Percentiles rank a stretch among this genome's conserved stretches.
These are phyloP conservation scores for Nylanderia fulva DNA, from an alignment of 1,140 invertebrate species.

Conservation along the genomic window DNA sequence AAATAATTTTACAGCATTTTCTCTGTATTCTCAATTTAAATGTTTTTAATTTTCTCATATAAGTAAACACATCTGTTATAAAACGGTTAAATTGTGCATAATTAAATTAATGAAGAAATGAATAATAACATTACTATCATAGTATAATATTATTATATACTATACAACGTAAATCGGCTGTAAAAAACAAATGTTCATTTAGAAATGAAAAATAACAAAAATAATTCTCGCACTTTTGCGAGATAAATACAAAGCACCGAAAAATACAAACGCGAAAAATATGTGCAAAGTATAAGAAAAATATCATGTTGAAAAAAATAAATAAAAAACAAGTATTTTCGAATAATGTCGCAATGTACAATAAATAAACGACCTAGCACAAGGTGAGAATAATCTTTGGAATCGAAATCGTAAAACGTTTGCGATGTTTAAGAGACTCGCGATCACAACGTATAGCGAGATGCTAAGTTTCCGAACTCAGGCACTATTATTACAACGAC, in stretches of 20 bases:
- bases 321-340: not conserved
- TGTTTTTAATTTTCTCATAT: slow-evolving; percentile 6
- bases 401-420: not conserved
- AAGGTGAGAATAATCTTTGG: not conserved
- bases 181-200: not conserved
- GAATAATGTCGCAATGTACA: too few species aligned
- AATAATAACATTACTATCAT: slow-evolving; percentile 1
- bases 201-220: not conserved
- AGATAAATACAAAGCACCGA: not conserved
- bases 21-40: not conserved
- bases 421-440: slow-evolving; percentile 16
- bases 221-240: not conserved
- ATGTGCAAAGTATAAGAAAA: not conserved
- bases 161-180: not conserved
- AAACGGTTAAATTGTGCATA: not conserved
- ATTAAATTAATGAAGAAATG: not conserved
- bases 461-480: slow-evolving; percentile 27
- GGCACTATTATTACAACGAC: slow-evolving; percentile 64
- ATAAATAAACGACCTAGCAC: not conserved
- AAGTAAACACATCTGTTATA: not conserved
- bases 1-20: not conserved
- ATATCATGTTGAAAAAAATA: not conserved
- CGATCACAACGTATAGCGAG: slow-evolving; percentile 36
- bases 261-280: not conserved
- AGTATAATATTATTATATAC: not conserved